Evolutionary conservation across 64 coral and sea anemone species (phyloP).

Genomic region (Stichodactyla helianthus): DNA sequence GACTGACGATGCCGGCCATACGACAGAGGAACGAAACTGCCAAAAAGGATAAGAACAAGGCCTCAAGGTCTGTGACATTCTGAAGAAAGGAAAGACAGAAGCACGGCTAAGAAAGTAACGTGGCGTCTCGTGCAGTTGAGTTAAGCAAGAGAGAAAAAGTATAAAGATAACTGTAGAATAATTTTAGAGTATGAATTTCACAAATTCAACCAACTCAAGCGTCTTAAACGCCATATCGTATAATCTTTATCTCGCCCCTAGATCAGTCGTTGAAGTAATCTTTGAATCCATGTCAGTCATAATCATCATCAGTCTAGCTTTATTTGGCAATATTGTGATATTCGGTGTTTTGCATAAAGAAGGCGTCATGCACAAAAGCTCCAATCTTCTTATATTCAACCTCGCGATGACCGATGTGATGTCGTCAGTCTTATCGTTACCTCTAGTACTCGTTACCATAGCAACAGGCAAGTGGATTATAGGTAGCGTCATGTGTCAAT

Average conservation of each 20-base stretch:
- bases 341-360: not conserved
- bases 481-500: not conserved
- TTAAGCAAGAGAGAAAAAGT: too few species aligned
- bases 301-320: not conserved
- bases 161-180: not conserved
- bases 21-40: too few species aligned
- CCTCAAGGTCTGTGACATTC: too few species aligned
- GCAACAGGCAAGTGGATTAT: not conserved
- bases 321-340: not conserved
- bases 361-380: not conserved
- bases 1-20: too few species aligned
- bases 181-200: not conserved
- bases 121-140: too few species aligned
- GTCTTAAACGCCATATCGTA: not conserved
- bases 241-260: not conserved
- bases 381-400: not conserved
- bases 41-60: too few species aligned
- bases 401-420: not conserved
- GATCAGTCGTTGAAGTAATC: not conserved
- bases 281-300: not conserved
- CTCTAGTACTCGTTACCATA: not conserved
- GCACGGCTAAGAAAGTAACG: too few species aligned
- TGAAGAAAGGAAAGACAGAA: too few species aligned
- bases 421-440: not conserved
- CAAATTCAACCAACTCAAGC: not conserved